Evolutionary conservation across 2,113 vertebrate genomes (phyloP), one percentile per base, ranked within the genome.

Genomic region (Gasterosteus aculeatus): DNA sequence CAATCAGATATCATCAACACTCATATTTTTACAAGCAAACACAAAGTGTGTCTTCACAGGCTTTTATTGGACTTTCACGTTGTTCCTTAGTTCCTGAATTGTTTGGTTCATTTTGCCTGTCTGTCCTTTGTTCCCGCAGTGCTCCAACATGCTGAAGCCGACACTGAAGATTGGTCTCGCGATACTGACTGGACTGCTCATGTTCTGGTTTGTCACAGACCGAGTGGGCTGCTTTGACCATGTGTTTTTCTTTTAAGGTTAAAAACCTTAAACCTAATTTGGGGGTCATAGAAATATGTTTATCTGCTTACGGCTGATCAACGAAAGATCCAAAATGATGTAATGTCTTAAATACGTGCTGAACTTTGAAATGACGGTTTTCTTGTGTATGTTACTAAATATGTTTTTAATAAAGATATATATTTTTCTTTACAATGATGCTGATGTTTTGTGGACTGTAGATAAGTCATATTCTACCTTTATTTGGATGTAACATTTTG

Each of bases 131-230:
- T 72, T 53, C 19, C 41, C 42, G 16, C 73, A 94, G 93, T 75
- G 84, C 80, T 60, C 84, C 51, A 0, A 44, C 26, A 35, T 89
- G 61, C 58, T 94, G 69, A 91, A 84, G 64, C 47, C 86, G 61
- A 77, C 77, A 1, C 41, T 92, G 67, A 90, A 79, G 66, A 75
- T 91, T 84, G 49, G 63, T 60, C 59, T 92, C 77, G 71, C 87
- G 49, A 70, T 85, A 9, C 41, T 54, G 75, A 72, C 78, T 26
- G 94, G 94, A 3, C 58, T 94, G 44, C 15, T 92, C 63, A 81
- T 91, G 69, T 92, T 90, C 78, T 93, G 86, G 89, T 85, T 91
- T 83, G 83, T 81, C 62, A 84, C 85, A 78, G 86, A 92, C 49
- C 83, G 84, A 61, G 66, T 80, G 22, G 87, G 90, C 8, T 90